Evolutionary conservation across 2,888 invertebrate genomes (phyloP).

Genomic region (Morpho achilles): DNA sequence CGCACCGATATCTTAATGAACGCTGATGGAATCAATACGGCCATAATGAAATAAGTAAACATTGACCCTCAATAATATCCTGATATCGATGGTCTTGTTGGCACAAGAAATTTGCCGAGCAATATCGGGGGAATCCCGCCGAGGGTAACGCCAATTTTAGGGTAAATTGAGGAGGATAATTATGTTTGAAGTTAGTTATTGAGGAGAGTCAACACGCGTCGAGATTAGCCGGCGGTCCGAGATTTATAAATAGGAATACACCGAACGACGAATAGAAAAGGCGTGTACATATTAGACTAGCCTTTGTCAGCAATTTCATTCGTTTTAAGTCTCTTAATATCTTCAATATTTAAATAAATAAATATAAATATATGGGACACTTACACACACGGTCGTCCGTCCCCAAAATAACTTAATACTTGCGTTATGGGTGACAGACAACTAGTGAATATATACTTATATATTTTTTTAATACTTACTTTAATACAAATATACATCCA

Average conservation of each 20-base stretch:
- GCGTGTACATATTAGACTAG: neutral
- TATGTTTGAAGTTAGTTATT: conserved; percentile 79
- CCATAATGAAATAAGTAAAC: conserved; percentile 74
- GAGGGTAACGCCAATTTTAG: conserved; percentile 70
- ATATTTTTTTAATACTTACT: no score
- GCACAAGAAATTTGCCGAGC: conserved; percentile 74
- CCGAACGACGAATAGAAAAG: neutral
- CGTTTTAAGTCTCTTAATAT: no score
- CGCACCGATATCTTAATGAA: conserved; percentile 27
- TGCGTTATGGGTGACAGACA: no score
- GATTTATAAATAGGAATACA: conserved; percentile 5
- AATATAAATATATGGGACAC: no score
- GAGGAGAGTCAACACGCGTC: conserved; percentile 66
- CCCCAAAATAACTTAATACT: no score
- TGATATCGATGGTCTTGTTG: conserved; percentile 59
- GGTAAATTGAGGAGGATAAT: conserved; percentile 75
- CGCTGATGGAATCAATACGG: conserved; percentile 67
- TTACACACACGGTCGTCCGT: no score
- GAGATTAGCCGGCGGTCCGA: conserved; percentile 44
- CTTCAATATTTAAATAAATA: no score
- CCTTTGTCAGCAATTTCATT: no score
- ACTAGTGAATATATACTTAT: no score
- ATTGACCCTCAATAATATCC: conserved; percentile 69
- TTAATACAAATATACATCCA: no score
- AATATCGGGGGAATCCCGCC: conserved; percentile 62